Base-by-base conservation (phyloP, 2,113 vertebrate species). In the Pelvicachromis taeniatus region DNA sequence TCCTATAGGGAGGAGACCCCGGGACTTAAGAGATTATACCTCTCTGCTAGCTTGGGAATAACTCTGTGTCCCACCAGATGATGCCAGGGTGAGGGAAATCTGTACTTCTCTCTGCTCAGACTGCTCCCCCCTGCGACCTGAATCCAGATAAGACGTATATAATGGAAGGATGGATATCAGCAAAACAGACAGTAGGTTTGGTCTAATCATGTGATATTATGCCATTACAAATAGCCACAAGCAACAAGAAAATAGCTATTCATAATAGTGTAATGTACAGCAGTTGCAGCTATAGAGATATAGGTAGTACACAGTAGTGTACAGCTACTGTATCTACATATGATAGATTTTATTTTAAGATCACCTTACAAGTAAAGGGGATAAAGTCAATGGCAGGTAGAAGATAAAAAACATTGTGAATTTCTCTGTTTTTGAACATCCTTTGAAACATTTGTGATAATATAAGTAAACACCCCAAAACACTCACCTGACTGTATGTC, bases 361-460 rank as follows among this genome's bases (percentile, higher is more conserved):
- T 38, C 33, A 3, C 59, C 19, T 63, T 0, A 63, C 59, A 63
- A 63, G 19, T 63, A 13, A 63, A 5, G 59, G 4, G 11, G 0
- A 63, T 38, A 38, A 38, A n/a, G 59, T 21, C 59, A 63, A 1
- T 38, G 31, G 13, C 59, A 63, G 4, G 6, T 21, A 19, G 19
- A 63, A 63, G 59, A 63, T 63, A 0, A 7, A 4, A 17, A 40
- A 40, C 5, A 40, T 16, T 14, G 38, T 5, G 13, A 0, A 70
- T 45, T 70, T 70, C 38, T 45, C 63, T 70, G 23, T 1, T 21
- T 9, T 73, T 9, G 40, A 45, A 45, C 40, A 19, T 17, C 29
- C 13, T 26, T 48, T n/a, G 23, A 48, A 52, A 52, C 45, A 31
- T 52, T 52, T 75, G 26, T 50, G 70, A 52, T 75, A 48, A 2